Evolutionary conservation across 2,113 vertebrate species (phyloP), one percentile per base, ranked within the genome.

Genomic region (Australoheros scitulus): DNA sequence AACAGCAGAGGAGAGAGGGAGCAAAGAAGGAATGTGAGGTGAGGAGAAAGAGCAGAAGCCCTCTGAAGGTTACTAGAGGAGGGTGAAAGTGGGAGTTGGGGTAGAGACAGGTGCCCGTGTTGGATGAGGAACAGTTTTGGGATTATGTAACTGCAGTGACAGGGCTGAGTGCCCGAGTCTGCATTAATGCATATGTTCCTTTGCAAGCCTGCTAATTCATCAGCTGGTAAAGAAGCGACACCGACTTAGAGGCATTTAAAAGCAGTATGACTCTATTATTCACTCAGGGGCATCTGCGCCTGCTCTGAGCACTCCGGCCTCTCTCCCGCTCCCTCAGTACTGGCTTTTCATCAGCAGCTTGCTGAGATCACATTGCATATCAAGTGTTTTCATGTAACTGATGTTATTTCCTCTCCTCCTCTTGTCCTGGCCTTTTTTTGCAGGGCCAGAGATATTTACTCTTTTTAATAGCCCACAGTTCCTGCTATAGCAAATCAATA

Each of bases 401-500:
- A 20, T 68, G 61, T 85, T 79, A 74, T 85, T 88, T 85, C 64
- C 50, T 59, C 47, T 77, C 50, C 57, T 87, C 60, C 55, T 9
- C 5, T 34, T 65, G 72, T 55, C 7, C 79, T 86, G 81, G 77
- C 65, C 68, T 76, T 70, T 86, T 29, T 11, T 11, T 57, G 17
- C 77, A 7, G 17, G 52, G 61, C 76, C 34, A 61, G 15, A 83
- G 47, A 81, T 81, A 65, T 87, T 77, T 83, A 90, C 76, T 81
- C 29, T 41, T 43, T 84, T 89, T 80, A 90, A 82, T 72, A 82
- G 84, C 70, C 3, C 34, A 60, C 68, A 83, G 65, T 81, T 80
- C 81, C 65, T 72, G 84, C 82, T 22, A 55, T 38, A 63, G 88
- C 87, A 77, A 86, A 93, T 93, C 89, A 83, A 92, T 92, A 84